These are phyloP conservation scores for Marmota monax DNA, from an alignment of 2,113 vertebrate species.

Conservation along the genomic window DNA sequence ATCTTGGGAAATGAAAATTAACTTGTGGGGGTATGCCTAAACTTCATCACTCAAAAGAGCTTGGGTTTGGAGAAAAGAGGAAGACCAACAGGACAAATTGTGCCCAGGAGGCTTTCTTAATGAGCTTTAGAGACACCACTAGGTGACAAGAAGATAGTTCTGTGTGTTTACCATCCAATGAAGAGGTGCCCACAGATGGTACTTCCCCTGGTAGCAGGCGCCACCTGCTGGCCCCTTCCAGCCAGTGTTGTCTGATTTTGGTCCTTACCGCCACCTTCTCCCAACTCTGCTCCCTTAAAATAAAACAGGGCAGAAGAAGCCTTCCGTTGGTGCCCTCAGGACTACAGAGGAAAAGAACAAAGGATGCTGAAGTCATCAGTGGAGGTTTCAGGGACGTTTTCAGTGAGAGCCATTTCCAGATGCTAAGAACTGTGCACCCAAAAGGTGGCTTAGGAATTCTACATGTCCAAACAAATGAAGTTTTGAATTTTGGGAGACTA, in stretches of 20 bases:
- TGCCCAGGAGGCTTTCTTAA: neutral
- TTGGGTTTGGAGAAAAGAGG: neutral
- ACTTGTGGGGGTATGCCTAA: neutral
- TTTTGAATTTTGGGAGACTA: neutral
- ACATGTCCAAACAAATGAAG: neutral
- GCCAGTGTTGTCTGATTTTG: neutral
- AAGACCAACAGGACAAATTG: neutral
- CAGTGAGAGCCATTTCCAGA: neutral
- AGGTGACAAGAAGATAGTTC: neutral
- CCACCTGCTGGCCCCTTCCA: too few species aligned
- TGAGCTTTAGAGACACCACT: neutral
- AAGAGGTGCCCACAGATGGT: rapidly evolving
- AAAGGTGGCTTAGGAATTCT: neutral
- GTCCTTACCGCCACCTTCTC: neutral
- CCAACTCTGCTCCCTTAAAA: neutral
- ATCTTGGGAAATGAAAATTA: neutral
- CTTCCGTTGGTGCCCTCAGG: neutral
- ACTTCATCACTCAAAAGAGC: neutral
- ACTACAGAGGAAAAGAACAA: neutral
- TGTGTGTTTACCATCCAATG: rapidly evolving
- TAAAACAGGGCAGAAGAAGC: neutral
- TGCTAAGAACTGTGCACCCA: neutral
- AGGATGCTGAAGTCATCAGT: neutral
- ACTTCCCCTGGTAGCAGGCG: rapidly evolving
- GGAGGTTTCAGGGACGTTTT: neutral